phyloP scores from a whole-genome alignment of 2,113 vertebrate genomes.

The Pao palembangensis region DNA sequence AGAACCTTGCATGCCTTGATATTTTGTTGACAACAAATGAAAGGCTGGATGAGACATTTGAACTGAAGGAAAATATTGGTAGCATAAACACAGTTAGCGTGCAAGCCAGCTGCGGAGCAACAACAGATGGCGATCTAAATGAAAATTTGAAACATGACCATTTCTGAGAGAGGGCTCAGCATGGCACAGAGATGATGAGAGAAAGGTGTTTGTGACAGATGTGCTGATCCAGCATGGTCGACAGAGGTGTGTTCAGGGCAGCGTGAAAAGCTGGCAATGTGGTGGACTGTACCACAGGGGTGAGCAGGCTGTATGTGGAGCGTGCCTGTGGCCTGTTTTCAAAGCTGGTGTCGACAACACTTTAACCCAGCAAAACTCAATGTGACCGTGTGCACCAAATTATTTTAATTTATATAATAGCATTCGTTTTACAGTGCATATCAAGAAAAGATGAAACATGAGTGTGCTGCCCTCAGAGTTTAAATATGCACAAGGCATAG shows the following conservation, averaged over 20 bases:
- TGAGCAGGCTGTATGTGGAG: constrained; percentile 25
- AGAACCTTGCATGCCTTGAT: constrained; percentile 28
- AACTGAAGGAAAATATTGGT: constrained; percentile 52
- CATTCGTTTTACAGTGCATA: constrained; percentile 58
- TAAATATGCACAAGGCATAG: constrained; percentile 37
- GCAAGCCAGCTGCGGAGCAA: constrained; percentile 32
- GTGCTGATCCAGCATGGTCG: constrained; percentile 25
- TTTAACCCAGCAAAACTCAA: constrained; percentile 58
- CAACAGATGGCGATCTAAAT: constrained; percentile 40
- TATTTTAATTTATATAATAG: constrained; percentile 58
- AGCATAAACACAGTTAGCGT: constrained; percentile 39
- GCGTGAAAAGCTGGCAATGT: constrained; percentile 20
- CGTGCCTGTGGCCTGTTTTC: constrained; percentile 23
- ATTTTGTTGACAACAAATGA: constrained; percentile 42
- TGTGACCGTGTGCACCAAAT: constrained; percentile 40
- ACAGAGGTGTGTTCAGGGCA: constrained; percentile 11
- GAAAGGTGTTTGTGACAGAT: not conserved
- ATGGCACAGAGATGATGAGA: too few species aligned
- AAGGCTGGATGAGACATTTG: constrained; percentile 33
- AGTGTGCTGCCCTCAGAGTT: constrained; percentile 47
- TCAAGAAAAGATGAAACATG: constrained; percentile 41
- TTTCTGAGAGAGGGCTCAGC: too few species aligned
- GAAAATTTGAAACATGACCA: constrained; percentile 32
- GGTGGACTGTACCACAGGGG: constrained; percentile 32
- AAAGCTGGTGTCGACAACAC: constrained; percentile 52